A percentile compares a stretch with the other conserved stretches of the same genome.
Evolutionary conservation across 2,888 invertebrate species (phyloP).

Genomic region (Slavum lentiscoides): DNA sequence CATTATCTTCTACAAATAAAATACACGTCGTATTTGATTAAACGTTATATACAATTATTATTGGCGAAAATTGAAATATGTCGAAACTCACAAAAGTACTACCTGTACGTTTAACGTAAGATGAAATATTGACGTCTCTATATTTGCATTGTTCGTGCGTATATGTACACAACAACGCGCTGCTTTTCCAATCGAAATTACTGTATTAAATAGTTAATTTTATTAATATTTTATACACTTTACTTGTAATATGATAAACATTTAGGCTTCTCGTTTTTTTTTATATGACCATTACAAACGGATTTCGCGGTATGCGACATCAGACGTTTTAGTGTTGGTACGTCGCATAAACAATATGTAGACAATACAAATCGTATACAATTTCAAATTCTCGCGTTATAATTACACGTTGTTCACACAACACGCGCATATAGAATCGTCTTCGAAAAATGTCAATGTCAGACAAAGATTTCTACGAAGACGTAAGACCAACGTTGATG

Average conservation of each 20-base stretch:
- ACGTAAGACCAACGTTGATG: slow-evolving; percentile 36
- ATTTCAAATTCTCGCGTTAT: too few species aligned
- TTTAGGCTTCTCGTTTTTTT: background rate
- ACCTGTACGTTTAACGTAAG: background rate
- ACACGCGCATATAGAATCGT: background rate
- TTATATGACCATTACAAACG: background rate
- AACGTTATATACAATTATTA: background rate
- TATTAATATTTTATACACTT: background rate
- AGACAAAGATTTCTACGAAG: slow-evolving; percentile 35
- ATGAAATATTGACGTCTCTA: background rate
- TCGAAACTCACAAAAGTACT: background rate
- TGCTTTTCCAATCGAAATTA: slow-evolving; percentile 3
- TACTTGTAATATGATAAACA: background rate
- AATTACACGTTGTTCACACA: too few species aligned
- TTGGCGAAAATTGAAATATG: background rate
- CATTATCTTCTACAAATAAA: background rate
- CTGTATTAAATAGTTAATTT: background rate
- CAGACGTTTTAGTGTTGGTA: too few species aligned
- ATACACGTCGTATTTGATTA: background rate
- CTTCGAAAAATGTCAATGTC: background rate
- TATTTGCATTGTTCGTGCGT: background rate
- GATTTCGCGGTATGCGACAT: background rate
- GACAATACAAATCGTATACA: too few species aligned
- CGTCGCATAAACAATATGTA: too few species aligned
- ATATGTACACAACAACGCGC: background rate